These are phyloP conservation scores for Todiramphus chloris DNA, from an alignment of 2,113 vertebrate genomes.

Conservation along the genomic window DNA sequence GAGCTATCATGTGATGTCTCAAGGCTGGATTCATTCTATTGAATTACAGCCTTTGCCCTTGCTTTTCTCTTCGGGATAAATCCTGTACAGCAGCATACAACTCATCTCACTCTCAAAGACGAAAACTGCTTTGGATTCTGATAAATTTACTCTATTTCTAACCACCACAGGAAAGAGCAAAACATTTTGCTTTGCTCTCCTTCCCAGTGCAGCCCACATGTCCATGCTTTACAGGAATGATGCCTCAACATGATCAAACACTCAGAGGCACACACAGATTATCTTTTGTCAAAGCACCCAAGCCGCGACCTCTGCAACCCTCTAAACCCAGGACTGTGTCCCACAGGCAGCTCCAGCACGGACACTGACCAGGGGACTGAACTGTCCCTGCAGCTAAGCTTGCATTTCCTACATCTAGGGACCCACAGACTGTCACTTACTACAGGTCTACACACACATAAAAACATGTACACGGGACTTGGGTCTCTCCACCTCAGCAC, in stretches of 20 bases:
- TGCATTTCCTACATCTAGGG: neutral
- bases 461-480: fast-evolving
- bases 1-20: conserved; percentile 40
- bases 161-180: neutral
- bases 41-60: conserved; percentile 39
- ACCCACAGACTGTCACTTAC: neutral
- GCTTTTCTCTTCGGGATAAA: conserved; percentile 39
- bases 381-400: neutral
- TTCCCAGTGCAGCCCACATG: neutral
- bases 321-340: neutral
- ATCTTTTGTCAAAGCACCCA: neutral
- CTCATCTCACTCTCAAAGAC: neutral
- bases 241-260: neutral
- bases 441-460: neutral
- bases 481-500: neutral
- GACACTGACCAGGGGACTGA: neutral
- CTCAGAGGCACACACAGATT: neutral
- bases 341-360: neutral
- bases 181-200: neutral
- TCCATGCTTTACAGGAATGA: fast-evolving
- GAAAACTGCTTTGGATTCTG: neutral
- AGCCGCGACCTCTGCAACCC: neutral
- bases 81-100: neutral
- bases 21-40: conserved; percentile 49
- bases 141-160: neutral